A percentile compares a stretch with the other conserved stretches of the same genome.
Conservation (phyloP, 1,140 invertebrate genomes). For the Amyelois transitella region DNA sequence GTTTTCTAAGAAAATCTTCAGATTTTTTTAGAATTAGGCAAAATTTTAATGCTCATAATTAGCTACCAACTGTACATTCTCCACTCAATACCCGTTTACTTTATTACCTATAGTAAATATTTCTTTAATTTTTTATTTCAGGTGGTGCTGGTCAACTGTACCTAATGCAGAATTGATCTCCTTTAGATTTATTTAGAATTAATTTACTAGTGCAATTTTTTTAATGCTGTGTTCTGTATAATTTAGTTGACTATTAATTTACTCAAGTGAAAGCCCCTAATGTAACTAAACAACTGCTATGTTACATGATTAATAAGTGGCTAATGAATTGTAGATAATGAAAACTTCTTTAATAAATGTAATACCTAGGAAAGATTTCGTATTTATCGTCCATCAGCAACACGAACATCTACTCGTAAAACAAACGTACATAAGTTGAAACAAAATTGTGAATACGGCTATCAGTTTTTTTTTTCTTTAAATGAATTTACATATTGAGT, state of each 20-base stretch:
- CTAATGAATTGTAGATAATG: not conserved
- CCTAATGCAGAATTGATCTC: slow-evolving; percentile 56
- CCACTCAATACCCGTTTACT: not conserved
- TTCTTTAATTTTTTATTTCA: slow-evolving; percentile 30
- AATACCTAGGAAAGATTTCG: not conserved
- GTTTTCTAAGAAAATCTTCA: too few relatives aligned
- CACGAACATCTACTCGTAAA: not conserved
- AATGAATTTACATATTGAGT: too few relatives aligned
- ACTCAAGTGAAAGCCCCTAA: not conserved
- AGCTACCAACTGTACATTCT: too few relatives aligned
- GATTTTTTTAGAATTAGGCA: too few relatives aligned
- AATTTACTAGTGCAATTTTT: slow-evolving; percentile 44
- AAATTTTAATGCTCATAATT: too few relatives aligned
- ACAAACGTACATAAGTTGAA: too few relatives aligned
- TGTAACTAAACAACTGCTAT: slow-evolving; percentile 2
- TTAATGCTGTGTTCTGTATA: slow-evolving; percentile 27
- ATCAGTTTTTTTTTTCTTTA: too few relatives aligned
- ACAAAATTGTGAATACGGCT: too few relatives aligned
- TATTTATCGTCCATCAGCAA: not conserved
- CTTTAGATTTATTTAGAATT: slow-evolving; percentile 51
- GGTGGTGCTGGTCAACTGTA: slow-evolving; percentile 24
- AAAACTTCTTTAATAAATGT: not conserved
- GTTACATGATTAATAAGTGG: not conserved
- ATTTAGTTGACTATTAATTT: slow-evolving; percentile 15
- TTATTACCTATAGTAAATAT: not conserved